These are phyloP conservation scores for Tragelaphus imberbis DNA, from an alignment of 2,113 vertebrate species.

Conservation along the genomic window DNA sequence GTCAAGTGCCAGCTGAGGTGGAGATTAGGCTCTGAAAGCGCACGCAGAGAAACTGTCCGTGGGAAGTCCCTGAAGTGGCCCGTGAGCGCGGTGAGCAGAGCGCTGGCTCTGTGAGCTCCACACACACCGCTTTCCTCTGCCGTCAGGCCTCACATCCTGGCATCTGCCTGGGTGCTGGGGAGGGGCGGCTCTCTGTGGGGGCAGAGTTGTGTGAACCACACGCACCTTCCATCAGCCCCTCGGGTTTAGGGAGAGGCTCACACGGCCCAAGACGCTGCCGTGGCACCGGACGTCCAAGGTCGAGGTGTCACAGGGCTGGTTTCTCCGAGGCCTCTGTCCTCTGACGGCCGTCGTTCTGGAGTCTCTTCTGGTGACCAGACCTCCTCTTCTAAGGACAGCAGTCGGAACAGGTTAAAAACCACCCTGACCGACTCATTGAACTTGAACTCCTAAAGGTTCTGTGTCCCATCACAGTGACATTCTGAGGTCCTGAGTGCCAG, in stretches of 20 bases:
- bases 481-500: not conserved
- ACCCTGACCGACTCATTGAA: not conserved
- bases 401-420: not conserved
- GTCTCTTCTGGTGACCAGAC: not conserved
- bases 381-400: not conserved
- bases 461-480: not conserved
- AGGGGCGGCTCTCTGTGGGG: not conserved
- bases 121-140: not conserved
- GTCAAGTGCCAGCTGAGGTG: not conserved
- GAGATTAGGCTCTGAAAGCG: not conserved
- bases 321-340: not conserved
- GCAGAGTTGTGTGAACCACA: not conserved
- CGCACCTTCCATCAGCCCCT: not conserved
- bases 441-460: not conserved
- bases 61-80: not conserved
- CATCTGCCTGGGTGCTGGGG: not conserved
- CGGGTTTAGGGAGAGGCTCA: not conserved
- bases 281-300: no score
- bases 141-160: not conserved
- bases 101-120: not conserved
- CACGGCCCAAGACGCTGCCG: rapidly evolving
- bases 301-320: no score
- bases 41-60: not conserved
- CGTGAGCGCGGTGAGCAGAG: not conserved
- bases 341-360: not conserved